Conservation (phyloP, 2,888 invertebrate genomes). For the Ornithoptera priamus region DNA sequence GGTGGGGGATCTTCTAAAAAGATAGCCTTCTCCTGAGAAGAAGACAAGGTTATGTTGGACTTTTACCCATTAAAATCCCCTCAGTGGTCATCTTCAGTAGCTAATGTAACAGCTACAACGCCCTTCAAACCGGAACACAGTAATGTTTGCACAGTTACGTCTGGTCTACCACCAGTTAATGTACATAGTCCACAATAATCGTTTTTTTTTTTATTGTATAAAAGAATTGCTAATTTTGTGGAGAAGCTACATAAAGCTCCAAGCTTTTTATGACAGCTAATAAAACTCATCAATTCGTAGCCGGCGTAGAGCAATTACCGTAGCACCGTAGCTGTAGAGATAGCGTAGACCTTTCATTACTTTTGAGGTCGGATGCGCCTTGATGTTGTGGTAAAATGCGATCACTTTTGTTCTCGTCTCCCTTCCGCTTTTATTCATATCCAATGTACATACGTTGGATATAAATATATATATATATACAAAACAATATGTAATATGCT, state of each 20-base stretch:
- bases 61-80: no score
- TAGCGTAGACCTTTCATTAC: not conserved
- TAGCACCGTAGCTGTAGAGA: not conserved
- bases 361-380: not conserved
- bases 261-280: not conserved
- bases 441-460: not conserved
- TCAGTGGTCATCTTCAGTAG: no score
- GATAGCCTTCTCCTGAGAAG: no score
- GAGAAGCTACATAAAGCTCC: not conserved
- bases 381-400: not conserved
- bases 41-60: no score
- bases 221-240: not conserved
- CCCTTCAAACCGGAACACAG: no score
- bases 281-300: constrained; percentile 2
- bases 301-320: constrained; percentile 5
- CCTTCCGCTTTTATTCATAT: not conserved
- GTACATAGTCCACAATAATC: no score
- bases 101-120: no score
- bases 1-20: no score
- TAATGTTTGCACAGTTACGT: no score
- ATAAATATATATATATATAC: no score
- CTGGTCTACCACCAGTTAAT: no score
- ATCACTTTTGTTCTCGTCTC: not conserved
- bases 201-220: not conserved
- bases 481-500: no score